Conservation (phyloP, 1,140 invertebrate species). For the Heliconius nattereri region DNA sequence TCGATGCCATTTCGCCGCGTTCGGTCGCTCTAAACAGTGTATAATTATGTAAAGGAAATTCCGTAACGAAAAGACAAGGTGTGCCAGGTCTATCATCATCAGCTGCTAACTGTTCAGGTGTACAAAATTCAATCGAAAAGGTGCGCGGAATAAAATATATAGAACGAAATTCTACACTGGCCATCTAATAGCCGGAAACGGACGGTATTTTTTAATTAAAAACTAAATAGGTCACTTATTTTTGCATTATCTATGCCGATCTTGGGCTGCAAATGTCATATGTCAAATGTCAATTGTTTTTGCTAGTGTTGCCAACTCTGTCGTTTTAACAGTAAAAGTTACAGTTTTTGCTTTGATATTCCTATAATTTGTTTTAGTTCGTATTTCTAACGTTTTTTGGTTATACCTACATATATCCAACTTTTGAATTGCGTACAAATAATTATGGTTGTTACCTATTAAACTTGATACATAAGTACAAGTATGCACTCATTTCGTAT, state of each 20-base stretch:
- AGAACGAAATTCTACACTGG: slow-evolving; percentile 58
- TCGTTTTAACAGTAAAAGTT: no score
- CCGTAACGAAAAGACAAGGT: slow-evolving; percentile 76
- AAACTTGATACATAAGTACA: no score
- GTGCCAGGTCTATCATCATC: slow-evolving; percentile 57
- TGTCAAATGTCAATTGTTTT: slow-evolving; percentile 56
- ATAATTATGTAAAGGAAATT: slow-evolving; percentile 71
- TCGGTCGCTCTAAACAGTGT: slow-evolving; percentile 46
- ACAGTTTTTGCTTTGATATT: no score
- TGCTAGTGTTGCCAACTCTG: slow-evolving; percentile 16
- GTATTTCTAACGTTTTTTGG: no score
- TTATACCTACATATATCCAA: no score
- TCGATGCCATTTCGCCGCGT: slow-evolving; percentile 24
- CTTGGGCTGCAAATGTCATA: slow-evolving; percentile 66
- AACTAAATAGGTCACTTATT: slow-evolving; percentile 69
- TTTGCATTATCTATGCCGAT: slow-evolving; percentile 62
- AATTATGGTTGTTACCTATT: no score
- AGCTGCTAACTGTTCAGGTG: slow-evolving; percentile 72
- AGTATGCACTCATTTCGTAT: no score
- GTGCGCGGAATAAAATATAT: slow-evolving; percentile 66
- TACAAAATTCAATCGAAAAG: slow-evolving; percentile 70
- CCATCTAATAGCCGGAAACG: slow-evolving; percentile 74
- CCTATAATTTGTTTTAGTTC: no score
- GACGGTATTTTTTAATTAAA: slow-evolving; percentile 57
- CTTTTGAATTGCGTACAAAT: no score